Evolutionary conservation across 2,797 vertebrate genomes (phyloP), one percentile per base, ranked within the genome.

Genomic region (Crocodylus rhombifer): DNA sequence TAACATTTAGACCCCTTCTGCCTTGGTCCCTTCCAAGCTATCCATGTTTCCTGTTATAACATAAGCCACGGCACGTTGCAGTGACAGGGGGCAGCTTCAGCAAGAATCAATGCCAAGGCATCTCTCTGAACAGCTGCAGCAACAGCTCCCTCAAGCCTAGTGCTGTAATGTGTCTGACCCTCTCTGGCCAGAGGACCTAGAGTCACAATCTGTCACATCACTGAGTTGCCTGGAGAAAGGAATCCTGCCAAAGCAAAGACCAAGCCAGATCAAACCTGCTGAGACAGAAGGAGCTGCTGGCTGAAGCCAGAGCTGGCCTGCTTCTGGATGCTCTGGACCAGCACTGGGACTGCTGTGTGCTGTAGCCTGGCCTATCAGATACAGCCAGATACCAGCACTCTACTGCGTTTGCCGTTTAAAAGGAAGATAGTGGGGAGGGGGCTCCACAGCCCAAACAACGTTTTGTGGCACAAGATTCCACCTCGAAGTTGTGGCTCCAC

Each of bases 391-490:
- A 5, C 25, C 84, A 83, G 21, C 1, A 1, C 80, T 11, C 33
- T 18, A 4, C 0, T 67, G 87, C 86, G 71, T 18, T 25, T 62
- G 14, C 12, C 60, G 7, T 3, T 60, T 62, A 12, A 26, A 26
- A 13, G 23, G 61, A 25, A 7, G 14, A 16, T 7, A 21, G 58
- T 7, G 58, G 21, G 21, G 18, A 2, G 0, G 2, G 42, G 63
- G 63, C 51, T 86, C 69, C 58, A 13, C 11, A n/a, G 89, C 74
- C 89, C 88, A 85, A 30, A 28, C 80, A 25, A 58, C 28, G 23
- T 28, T 26, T 25, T 2, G 0, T 13, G 69, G 55, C 0, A 0
- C 0, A 0, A 1, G 21, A 76, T 16, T 63, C 33, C 61, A 21
- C 23, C 1, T 0, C 10, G 79, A 95, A 91, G 28, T 82, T 78